Percentiles rank a stretch among this genome's conserved stretches.
These are phyloP conservation scores for Pseudomyrmex cubaensis DNA, from an alignment of 1,140 invertebrate species.

Conservation along the genomic window DNA sequence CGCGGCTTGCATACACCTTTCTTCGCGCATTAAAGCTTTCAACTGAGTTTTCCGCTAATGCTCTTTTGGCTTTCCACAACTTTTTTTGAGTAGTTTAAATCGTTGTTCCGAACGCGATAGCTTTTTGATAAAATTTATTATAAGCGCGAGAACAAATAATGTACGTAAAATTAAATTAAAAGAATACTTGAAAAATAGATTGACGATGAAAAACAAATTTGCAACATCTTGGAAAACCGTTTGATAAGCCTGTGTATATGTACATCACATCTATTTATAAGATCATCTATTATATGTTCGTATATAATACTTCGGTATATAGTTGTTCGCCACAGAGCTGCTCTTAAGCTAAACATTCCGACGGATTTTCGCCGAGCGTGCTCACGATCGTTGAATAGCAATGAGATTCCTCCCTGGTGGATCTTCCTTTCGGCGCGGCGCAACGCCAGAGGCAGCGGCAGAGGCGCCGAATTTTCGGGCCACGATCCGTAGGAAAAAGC, in stretches of 20 bases:
- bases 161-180: background rate
- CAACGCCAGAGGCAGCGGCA: background rate
- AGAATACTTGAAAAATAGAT: background rate
- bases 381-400: constrained; percentile 42
- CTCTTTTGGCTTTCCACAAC: background rate
- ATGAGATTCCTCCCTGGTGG: constrained; percentile 30
- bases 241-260: background rate
- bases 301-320: background rate
- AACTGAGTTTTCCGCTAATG: constrained; percentile 27
- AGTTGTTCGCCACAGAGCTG: constrained; percentile 43
- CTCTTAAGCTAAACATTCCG: constrained; percentile 59
- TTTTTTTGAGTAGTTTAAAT: background rate
- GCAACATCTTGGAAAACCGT: background rate
- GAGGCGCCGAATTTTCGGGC: constrained; percentile 34
- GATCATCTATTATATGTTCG: constrained; percentile 9
- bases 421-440: background rate
- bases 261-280: background rate
- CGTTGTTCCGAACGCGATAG: background rate
- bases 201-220: background rate
- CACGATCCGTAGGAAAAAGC: constrained; percentile 36
- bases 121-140: background rate
- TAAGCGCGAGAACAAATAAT: background rate
- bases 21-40: background rate
- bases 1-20: constrained; percentile 4
- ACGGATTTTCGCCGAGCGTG: constrained; percentile 46